These are phyloP conservation scores for Noctua comes DNA, from an alignment of 2,888 invertebrate genomes.

Conservation along the genomic window DNA sequence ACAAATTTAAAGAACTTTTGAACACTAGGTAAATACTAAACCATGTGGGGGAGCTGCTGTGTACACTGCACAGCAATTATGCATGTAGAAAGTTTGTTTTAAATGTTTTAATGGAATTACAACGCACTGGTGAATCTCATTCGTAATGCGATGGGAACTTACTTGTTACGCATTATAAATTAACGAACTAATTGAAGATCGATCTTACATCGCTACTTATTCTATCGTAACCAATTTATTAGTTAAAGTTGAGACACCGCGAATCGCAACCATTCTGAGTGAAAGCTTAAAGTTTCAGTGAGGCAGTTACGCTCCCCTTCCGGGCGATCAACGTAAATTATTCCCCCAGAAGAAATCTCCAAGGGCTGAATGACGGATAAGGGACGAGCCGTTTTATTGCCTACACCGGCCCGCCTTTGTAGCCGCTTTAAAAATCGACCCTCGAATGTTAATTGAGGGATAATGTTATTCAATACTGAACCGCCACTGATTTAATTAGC, in stretches of 20 bases:
- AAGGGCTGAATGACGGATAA: conserved; percentile 90
- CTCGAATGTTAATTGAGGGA: conserved; percentile 87
- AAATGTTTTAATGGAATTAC: conserved; percentile 8
- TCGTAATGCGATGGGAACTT: conserved; percentile 2
- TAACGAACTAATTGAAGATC: conserved; percentile 73
- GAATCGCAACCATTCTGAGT: conserved; percentile 87
- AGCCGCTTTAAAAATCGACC: conserved; percentile 87
- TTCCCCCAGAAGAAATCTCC: conserved; percentile 89
- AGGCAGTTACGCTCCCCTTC: conserved; percentile 89
- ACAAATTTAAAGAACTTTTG: conserved; percentile 60
- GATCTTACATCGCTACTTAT: conserved; percentile 76
- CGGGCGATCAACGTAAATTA: conserved; percentile 90
- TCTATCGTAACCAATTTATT: conserved; percentile 87
- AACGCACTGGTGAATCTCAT: not conserved
- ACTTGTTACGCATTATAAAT: conserved; percentile 42
- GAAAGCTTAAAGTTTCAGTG: conserved; percentile 90
- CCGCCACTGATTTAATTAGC: conserved; percentile 82
- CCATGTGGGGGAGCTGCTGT: not conserved
- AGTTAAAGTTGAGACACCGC: conserved; percentile 86
- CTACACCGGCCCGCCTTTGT: conserved; percentile 83
- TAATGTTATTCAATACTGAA: conserved; percentile 87
- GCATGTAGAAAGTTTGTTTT: not conserved
- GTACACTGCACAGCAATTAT: conserved; percentile 7
- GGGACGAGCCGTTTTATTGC: conserved; percentile 89
- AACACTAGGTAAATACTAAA: conserved; percentile 36